phyloP scores from a whole-genome alignment of 2,797 vertebrate genomes.

The Sebastes kiyomatsui region DNA sequence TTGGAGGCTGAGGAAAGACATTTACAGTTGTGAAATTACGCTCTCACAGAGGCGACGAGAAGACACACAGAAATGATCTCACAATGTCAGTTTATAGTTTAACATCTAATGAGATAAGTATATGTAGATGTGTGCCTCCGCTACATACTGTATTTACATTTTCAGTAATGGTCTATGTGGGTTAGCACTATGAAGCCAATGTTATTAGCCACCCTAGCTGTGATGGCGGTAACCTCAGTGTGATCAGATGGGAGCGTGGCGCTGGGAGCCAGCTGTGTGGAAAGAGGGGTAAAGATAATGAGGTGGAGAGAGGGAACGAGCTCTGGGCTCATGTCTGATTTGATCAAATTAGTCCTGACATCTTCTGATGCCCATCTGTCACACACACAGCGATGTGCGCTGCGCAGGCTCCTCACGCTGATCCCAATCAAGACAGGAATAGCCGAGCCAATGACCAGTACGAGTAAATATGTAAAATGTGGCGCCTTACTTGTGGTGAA shows the following conservation, averaged over 20 bases:
- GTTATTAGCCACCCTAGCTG: slow-evolving; percentile 53
- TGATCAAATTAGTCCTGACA: slow-evolving; percentile 82
- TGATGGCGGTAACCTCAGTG: slow-evolving; percentile 52
- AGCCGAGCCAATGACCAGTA: slow-evolving; percentile 33
- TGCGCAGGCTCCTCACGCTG: slow-evolving; percentile 50
- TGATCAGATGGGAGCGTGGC: slow-evolving; percentile 69
- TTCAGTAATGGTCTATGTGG: slow-evolving; percentile 12
- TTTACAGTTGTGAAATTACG: slow-evolving; percentile 68
- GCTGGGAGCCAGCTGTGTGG: slow-evolving; percentile 74
- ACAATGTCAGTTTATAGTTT: background rate
- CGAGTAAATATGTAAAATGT: slow-evolving; percentile 9
- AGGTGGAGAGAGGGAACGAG: slow-evolving; percentile 68
- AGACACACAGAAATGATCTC: slow-evolving; percentile 27
- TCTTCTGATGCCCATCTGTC: slow-evolving; percentile 82
- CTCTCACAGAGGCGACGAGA: slow-evolving; percentile 22
- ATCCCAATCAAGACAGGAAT: slow-evolving; percentile 52
- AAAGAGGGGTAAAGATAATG: slow-evolving; percentile 76
- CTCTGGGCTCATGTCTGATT: slow-evolving; percentile 78
- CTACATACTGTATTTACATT: background rate
- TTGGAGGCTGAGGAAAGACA: slow-evolving; percentile 89
- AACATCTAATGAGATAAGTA: background rate
- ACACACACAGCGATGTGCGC: slow-evolving; percentile 45
- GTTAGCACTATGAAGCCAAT: slow-evolving; percentile 33
- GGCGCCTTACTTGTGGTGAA: slow-evolving; percentile 94
- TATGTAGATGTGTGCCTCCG: background rate